Percentiles rank a stretch among this genome's conserved stretches.
These are phyloP conservation scores for Pseudomyrmex cubaensis DNA, from an alignment of 1,140 invertebrate species.

Conservation along the genomic window DNA sequence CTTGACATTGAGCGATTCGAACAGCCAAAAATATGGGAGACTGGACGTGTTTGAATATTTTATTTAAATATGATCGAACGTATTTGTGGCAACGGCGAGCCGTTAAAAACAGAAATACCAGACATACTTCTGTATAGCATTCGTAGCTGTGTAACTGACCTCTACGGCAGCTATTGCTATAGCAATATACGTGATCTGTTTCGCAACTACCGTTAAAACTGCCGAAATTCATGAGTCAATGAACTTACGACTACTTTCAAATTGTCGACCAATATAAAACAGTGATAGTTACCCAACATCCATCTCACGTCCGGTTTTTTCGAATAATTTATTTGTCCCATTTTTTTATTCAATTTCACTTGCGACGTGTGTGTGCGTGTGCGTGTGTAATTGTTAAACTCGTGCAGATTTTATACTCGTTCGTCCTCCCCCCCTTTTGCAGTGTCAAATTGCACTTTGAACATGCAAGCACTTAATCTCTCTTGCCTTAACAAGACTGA, in stretches of 20 bases:
- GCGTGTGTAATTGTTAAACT: conserved; percentile 40
- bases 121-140: not conserved
- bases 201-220: conserved; percentile 31
- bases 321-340: conserved; percentile 49
- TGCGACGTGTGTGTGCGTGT: conserved; percentile 15
- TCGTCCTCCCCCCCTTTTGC: not conserved
- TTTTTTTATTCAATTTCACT: conserved; percentile 13
- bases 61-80: not conserved
- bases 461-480: conserved; percentile 51
- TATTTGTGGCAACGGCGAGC: not conserved
- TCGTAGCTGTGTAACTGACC: not conserved
- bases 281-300: no score
- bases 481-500: conserved; percentile 69
- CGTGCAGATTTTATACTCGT: conserved; percentile 14
- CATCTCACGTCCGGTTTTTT: conserved; percentile 32
- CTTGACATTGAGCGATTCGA: conserved; percentile 24
- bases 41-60: conserved; percentile 10
- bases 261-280: conserved; percentile 36
- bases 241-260: not conserved
- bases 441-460: conserved; percentile 23
- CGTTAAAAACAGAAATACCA: not conserved
- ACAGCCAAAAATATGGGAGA: no score
- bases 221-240: conserved; percentile 26
- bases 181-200: conserved; percentile 32
- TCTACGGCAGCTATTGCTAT: conserved; percentile 24